phyloP scores from a whole-genome alignment of 2,797 vertebrate species.

The Esox masquinongy region DNA sequence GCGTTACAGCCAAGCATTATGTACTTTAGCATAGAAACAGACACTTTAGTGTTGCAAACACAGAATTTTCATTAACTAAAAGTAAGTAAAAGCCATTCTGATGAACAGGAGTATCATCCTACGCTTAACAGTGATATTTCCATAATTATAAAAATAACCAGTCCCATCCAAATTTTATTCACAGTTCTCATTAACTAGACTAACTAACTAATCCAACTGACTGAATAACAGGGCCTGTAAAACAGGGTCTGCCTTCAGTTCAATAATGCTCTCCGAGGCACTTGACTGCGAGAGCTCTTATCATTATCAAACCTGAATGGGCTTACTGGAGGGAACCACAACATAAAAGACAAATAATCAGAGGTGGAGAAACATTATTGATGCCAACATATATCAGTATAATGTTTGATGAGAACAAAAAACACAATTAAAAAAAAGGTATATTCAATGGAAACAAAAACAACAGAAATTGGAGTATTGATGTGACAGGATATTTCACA shows the following conservation, averaged over 20 bases:
- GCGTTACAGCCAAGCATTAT: no score
- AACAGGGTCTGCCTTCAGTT: background rate
- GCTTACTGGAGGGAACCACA: background rate
- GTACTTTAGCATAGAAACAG: no score
- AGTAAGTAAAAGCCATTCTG: no score
- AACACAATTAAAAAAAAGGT: background rate
- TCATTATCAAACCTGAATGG: background rate
- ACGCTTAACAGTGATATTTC: no score
- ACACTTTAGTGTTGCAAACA: no score
- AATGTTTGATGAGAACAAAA: background rate
- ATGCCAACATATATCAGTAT: slow-evolving; percentile 1
- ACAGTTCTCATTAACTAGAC: background rate
- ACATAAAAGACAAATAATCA: background rate
- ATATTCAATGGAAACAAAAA: background rate
- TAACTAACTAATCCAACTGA: background rate
- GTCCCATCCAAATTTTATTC: background rate
- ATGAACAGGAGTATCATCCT: no score
- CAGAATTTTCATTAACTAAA: no score
- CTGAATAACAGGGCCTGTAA: background rate
- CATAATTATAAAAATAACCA: background rate
- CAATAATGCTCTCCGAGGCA: background rate
- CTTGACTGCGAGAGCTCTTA: background rate
- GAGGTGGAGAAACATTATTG: background rate
- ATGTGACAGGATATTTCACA: background rate
- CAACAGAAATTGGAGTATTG: background rate